Evolutionary conservation across 2,888 invertebrate species (phyloP).

Genomic region (Nemotelus nigrinus): DNA sequence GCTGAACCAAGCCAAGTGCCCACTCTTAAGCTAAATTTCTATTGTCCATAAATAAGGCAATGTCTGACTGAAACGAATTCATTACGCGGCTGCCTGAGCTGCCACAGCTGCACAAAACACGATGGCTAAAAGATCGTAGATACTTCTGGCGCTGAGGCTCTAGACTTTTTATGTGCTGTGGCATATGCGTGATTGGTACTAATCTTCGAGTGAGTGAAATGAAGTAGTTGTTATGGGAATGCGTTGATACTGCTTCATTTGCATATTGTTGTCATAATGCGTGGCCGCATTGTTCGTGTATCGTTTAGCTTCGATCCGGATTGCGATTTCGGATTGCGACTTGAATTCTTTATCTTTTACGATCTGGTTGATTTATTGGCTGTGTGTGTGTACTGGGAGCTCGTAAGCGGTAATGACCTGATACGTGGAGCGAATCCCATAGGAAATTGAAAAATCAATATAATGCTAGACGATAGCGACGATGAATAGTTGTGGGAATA

Average conservation of each 20-base stretch:
- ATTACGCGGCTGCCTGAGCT: constrained; percentile 18
- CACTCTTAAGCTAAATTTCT: constrained; percentile 22
- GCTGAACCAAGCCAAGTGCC: not conserved
- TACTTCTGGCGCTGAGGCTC: constrained; percentile 10
- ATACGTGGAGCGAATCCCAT: too few relatives aligned
- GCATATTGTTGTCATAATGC: not conserved
- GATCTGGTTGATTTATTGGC: too few relatives aligned
- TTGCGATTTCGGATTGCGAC: too few relatives aligned
- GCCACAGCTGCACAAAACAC: not conserved
- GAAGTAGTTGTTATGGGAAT: too few relatives aligned
- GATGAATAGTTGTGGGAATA: too few relatives aligned
- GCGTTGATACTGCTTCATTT: not conserved
- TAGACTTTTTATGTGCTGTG: constrained; percentile 6
- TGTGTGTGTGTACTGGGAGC: too few relatives aligned
- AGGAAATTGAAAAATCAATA: too few relatives aligned
- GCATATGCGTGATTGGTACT: constrained; percentile 18
- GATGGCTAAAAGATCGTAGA: constrained; percentile 15
- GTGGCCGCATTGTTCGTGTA: too few relatives aligned
- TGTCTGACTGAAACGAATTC: constrained; percentile 25
- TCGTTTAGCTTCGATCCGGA: too few relatives aligned
- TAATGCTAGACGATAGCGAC: too few relatives aligned
- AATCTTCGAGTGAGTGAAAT: not conserved
- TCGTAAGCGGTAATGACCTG: too few relatives aligned
- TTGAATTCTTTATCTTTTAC: too few relatives aligned
- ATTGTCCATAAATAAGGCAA: constrained; percentile 36